Conservation (phyloP, 2,797 vertebrate species). For the Naso thynnoides region DNA sequence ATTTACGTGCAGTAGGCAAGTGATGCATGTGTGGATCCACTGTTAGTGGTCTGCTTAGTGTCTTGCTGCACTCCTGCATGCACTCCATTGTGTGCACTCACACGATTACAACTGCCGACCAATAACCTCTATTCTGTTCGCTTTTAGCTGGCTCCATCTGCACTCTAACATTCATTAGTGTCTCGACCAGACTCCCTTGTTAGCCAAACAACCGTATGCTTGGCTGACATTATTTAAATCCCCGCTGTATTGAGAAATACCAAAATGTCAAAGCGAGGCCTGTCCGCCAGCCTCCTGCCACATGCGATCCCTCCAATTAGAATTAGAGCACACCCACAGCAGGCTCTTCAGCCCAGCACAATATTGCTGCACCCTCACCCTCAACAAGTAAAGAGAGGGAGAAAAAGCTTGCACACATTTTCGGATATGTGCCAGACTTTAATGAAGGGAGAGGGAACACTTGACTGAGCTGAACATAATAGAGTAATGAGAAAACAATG, state of each 20-base stretch:
- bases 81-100: constrained; percentile 5
- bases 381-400: constrained; percentile 30
- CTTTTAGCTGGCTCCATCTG: constrained; percentile 61
- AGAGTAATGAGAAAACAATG: constrained; percentile 55
- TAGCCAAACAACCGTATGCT: constrained; percentile 64
- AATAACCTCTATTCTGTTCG: constrained; percentile 56
- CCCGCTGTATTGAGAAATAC: constrained; percentile 66
- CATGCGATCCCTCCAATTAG: constrained; percentile 72
- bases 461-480: constrained; percentile 55
- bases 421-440: constrained; percentile 43
- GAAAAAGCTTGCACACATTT: constrained; percentile 27
- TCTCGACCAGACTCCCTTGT: constrained; percentile 65
- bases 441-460: constrained; percentile 42
- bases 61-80: constrained; percentile 39
- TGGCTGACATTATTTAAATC: constrained; percentile 77
- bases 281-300: constrained; percentile 43
- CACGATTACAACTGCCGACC: constrained; percentile 13
- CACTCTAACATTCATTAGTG: constrained; percentile 72
- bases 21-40: background rate
- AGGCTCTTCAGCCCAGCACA: constrained; percentile 30
- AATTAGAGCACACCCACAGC: constrained; percentile 61
- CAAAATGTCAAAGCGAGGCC: constrained; percentile 76
- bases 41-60: constrained; percentile 12
- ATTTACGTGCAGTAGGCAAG: background rate
- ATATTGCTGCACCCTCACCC: constrained; percentile 42